Conservation (phyloP, 2,888 invertebrate species). For the Lycaena phlaeas region DNA sequence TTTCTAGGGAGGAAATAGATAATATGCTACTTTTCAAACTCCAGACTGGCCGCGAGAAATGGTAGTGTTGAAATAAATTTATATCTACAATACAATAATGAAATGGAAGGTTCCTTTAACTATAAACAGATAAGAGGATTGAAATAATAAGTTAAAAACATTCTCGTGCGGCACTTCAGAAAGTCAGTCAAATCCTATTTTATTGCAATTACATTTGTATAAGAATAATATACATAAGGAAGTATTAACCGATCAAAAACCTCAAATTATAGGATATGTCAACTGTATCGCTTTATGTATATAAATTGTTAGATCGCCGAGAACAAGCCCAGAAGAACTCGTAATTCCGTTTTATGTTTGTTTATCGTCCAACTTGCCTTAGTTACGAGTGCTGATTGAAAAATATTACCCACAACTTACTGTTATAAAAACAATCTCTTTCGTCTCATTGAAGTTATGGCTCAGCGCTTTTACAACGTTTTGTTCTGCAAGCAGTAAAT, state of each 20-base stretch:
- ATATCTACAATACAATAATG: too few species aligned
- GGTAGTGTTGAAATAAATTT: not conserved
- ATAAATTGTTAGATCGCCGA: constrained; percentile 20
- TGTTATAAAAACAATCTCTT: constrained; percentile 8
- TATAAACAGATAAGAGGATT: too few species aligned
- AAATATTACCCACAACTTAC: constrained; percentile 29
- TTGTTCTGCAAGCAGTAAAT: constrained; percentile 3
- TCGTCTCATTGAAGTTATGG: not conserved
- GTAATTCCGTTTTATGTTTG: constrained; percentile 27
- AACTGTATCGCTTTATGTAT: constrained; percentile 17
- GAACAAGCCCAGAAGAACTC: constrained; percentile 9
- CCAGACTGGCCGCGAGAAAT: too few species aligned
- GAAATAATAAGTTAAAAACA: too few species aligned
- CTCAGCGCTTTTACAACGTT: constrained; percentile 2
- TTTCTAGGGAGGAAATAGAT: too few species aligned
- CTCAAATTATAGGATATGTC: constrained; percentile 21
- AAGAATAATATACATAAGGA: constrained; percentile 15
- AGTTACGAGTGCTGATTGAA: constrained; percentile 40
- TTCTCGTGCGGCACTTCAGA: too few species aligned
- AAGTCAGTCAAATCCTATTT: constrained; percentile 7
- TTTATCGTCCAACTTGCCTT: constrained; percentile 23
- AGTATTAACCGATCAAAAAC: constrained; percentile 17
- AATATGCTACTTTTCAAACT: too few species aligned
- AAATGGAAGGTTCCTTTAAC: too few species aligned
- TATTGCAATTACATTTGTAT: constrained; percentile 7